A percentile compares a stretch with the other conserved stretches of the same genome.
phyloP scores from a whole-genome alignment of 2,888 invertebrate genomes.

The Cylloceria caligata region DNA sequence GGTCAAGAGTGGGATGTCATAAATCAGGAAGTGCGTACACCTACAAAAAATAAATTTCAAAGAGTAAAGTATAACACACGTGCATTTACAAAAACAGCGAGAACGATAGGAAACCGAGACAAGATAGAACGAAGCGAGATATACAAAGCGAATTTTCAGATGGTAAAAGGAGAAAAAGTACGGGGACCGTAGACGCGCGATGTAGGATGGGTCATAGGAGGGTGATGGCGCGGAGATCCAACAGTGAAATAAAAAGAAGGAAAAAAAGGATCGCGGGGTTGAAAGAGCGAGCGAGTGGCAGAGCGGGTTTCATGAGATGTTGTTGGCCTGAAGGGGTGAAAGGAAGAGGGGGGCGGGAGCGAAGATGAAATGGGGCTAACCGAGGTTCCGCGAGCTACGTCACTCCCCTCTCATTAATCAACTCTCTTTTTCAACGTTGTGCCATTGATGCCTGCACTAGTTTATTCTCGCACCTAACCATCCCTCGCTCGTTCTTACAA shows the following conservation, averaged over 20 bases:
- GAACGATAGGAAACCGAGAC: conserved; percentile 55
- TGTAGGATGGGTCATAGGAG: conserved; percentile 47
- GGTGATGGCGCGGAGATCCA: conserved; percentile 24
- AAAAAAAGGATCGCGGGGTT: conserved; percentile 44
- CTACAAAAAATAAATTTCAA: conserved; percentile 5
- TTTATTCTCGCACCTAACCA: conserved; percentile 55
- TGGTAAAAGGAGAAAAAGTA: conserved; percentile 35
- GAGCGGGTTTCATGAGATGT: conserved; percentile 16
- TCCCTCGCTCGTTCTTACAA: conserved; percentile 34
- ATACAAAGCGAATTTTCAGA: conserved; percentile 46
- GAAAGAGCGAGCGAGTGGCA: conserved; percentile 40
- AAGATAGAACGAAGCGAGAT: conserved; percentile 60
- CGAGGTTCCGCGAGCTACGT: conserved; percentile 78
- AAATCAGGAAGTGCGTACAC: conserved; percentile 21
- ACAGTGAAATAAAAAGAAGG: conserved; percentile 57
- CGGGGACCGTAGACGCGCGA: conserved; percentile 14
- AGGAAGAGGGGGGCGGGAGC: conserved; percentile 55
- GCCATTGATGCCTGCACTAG: conserved; percentile 45
- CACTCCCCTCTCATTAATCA: conserved; percentile 82
- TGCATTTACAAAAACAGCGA: conserved; percentile 8
- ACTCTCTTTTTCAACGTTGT: conserved; percentile 69
- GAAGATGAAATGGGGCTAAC: conserved; percentile 75
- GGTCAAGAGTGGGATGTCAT: conserved; percentile 35
- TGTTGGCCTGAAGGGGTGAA: neutral
- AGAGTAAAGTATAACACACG: neutral